phyloP scores from a whole-genome alignment of 2,888 invertebrate species.

The Alsophila aescularia region DNA sequence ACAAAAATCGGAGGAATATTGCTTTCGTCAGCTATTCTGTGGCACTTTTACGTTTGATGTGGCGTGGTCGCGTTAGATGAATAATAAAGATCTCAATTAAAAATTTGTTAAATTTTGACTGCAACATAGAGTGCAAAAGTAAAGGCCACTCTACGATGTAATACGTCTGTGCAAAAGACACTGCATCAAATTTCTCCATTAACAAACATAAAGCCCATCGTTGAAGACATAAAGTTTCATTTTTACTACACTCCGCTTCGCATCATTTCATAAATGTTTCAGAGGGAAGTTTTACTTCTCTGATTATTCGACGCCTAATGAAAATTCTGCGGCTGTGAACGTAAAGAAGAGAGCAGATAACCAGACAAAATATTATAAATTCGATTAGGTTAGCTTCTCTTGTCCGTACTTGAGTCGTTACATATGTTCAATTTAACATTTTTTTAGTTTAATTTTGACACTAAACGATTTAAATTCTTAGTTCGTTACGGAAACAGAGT shows the following conservation, averaged over 20 bases:
- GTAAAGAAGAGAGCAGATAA: conserved; percentile 20
- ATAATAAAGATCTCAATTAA: too few relatives aligned
- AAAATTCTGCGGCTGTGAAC: conserved; percentile 36
- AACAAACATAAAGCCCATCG: conserved; percentile 47
- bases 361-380: not conserved
- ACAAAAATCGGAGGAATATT: too few relatives aligned
- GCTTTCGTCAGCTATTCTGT: too few relatives aligned
- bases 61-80: too few relatives aligned
- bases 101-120: too few relatives aligned
- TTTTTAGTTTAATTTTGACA: too few relatives aligned
- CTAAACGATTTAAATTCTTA: too few relatives aligned
- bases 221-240: conserved; percentile 52
- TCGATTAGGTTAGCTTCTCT: not conserved
- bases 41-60: too few relatives aligned
- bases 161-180: conserved; percentile 31
- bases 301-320: conserved; percentile 44
- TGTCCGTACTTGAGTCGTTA: not conserved
- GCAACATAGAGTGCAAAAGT: too few relatives aligned
- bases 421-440: too few relatives aligned
- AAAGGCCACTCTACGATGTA: too few relatives aligned
- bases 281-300: conserved; percentile 45
- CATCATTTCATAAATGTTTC: conserved; percentile 52
- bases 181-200: conserved; percentile 48
- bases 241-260: conserved; percentile 52
- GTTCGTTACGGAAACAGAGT: too few relatives aligned